Base-by-base conservation (phyloP, 2,113 vertebrate species). In the Melanocharis versteri region DNA sequence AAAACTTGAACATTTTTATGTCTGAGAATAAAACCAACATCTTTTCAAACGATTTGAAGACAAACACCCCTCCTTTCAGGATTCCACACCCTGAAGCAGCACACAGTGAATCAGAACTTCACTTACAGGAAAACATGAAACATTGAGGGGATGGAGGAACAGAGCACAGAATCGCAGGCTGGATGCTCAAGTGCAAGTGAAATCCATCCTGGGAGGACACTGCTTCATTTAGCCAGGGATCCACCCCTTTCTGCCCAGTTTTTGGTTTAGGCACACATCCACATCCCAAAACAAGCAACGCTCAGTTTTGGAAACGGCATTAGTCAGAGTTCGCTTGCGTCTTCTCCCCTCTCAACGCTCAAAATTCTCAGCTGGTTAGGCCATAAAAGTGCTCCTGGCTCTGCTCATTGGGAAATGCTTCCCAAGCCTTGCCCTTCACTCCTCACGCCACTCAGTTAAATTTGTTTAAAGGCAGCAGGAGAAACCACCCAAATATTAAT, bases 281-380 rank as follows among this genome's bases (percentile, higher is more conserved):
- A 79, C 3, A 1, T 18, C 57, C 44, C 61, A 40, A 64, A 87
- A 56, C 30, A 75, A 78, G 56, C 37, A 58, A 78, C 2, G 0
- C 10, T 33, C 47, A 19, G 16, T 35, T 62, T 17, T 78, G 44
- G 56, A 58, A 91, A 65, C 21, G 10, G 39, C 2, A 0, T 75
- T 51, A 87, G n/a, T 66, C 53, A 40, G 61, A 73, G 31, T 39
- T 13, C 13, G 13, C 8, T 48, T 26, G 5, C 0, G 0, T 37
- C 47, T 78, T 39, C 33, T 39, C 56, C 35, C n/a, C 23, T 24
- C 54, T 14, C 42, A 58, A 12, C 3, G 5, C 47, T 35, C 47
- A 39, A 83, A 69, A 45, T 28, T 61, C 54, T 26, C 72, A 54
- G 30, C 30, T 62, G 18, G 14, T 39, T 39, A 18, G 16, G 23